Conservation (phyloP, 1,140 invertebrate genomes). For the Hylaeus anthracinus region DNA sequence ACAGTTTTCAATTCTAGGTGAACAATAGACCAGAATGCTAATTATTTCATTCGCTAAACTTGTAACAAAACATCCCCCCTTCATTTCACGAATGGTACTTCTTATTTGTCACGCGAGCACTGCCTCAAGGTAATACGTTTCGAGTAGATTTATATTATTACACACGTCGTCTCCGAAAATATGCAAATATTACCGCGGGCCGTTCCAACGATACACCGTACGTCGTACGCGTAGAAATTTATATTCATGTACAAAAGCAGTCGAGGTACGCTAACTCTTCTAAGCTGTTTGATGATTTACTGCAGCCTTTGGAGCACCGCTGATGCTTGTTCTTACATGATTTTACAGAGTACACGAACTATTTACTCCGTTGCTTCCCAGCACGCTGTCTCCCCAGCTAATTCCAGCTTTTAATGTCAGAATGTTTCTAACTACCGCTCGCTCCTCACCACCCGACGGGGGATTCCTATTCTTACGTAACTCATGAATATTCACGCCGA, state of each 20-base stretch:
- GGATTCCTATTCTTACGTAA: constrained; percentile 32
- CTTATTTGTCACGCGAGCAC: too few relatives aligned
- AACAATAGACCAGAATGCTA: too few relatives aligned
- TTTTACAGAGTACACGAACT: constrained; percentile 25
- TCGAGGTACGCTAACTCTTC: not conserved
- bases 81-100: too few relatives aligned
- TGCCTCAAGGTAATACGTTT: not conserved
- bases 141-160: not conserved
- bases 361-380: constrained; percentile 26
- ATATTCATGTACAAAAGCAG: constrained; percentile 17
- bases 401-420: constrained; percentile 40
- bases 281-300: constrained; percentile 32
- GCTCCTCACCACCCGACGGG: not conserved
- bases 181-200: constrained; percentile 9
- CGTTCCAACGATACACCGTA: not conserved
- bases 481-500: constrained; percentile 36
- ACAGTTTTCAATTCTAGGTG: too few relatives aligned
- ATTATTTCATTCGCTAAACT: too few relatives aligned
- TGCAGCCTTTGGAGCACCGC: not conserved
- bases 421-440: constrained; percentile 42
- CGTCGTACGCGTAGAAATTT: constrained; percentile 19
- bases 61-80: too few relatives aligned
- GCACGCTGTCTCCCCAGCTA: constrained; percentile 18
- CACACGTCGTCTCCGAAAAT: constrained; percentile 9
- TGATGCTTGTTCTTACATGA: constrained; percentile 42